A percentile compares a stretch with the other conserved stretches of the same genome.
Evolutionary conservation across 2,888 invertebrate species (phyloP).

Genomic region (Pristionchus fissidentatus): DNA sequence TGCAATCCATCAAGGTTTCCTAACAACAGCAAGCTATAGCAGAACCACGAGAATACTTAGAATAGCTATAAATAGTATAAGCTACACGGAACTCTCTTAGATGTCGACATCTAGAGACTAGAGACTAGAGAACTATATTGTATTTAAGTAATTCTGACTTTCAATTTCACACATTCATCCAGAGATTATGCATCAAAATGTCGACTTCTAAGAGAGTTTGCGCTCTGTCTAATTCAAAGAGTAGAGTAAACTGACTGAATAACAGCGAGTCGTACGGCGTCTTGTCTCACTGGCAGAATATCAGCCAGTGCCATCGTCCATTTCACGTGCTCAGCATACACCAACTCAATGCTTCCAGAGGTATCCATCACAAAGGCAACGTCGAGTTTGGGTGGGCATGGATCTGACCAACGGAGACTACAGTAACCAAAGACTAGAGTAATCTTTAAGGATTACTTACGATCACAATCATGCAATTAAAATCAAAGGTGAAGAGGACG

Average conservation of each 20-base stretch:
- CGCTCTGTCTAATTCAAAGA: background rate
- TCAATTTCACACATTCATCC: background rate
- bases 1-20: background rate
- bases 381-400: constrained; percentile 71
- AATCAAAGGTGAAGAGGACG: background rate
- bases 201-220: background rate
- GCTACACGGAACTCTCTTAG: no score
- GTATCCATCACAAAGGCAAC: constrained; percentile 73
- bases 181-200: no score
- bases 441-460: no score
- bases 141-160: background rate
- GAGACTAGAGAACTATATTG: background rate
- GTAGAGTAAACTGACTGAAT: constrained; percentile 61
- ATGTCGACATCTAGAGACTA: no score
- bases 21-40: background rate
- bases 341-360: constrained; percentile 66
- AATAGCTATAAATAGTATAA: no score
- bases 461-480: background rate
- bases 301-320: constrained; percentile 58
- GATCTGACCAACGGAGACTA: constrained; percentile 50
- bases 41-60: background rate
- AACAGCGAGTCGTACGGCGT: constrained; percentile 75
- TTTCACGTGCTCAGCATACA: constrained; percentile 54
- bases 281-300: constrained; percentile 66
- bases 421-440: no score